A percentile compares a stretch with the other conserved stretches of the same genome.
phyloP scores from a whole-genome alignment of 2,888 invertebrate genomes.

The Sisyra terminalis region DNA sequence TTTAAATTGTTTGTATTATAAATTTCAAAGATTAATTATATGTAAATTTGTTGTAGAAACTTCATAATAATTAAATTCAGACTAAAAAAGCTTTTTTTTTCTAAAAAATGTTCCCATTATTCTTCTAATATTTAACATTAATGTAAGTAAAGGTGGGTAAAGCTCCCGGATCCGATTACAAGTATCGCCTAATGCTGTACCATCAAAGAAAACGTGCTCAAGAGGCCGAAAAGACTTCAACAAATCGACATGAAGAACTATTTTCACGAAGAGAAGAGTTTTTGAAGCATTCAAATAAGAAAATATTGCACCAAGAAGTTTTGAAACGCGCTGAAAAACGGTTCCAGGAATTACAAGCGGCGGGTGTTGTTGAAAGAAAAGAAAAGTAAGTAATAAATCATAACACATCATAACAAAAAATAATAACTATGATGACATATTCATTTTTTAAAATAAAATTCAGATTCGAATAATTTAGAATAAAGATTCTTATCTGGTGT shows the following conservation, averaged over 20 bases:
- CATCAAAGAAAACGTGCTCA: constrained; percentile 15
- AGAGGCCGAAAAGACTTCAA: constrained; percentile 5
- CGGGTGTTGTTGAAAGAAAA: not conserved
- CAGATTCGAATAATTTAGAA: too few relatives aligned
- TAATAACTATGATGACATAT: too few relatives aligned
- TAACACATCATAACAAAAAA: too few relatives aligned
- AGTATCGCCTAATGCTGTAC: constrained; percentile 17
- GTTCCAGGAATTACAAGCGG: not conserved
- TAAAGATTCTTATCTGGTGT: too few relatives aligned
- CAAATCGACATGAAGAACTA: not conserved
- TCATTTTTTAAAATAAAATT: not conserved
- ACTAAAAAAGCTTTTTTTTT: too few relatives aligned
- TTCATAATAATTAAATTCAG: too few relatives aligned
- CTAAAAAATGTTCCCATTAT: too few relatives aligned
- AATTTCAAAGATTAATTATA: too few relatives aligned
- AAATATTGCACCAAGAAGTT: not conserved
- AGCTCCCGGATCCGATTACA: constrained; percentile 18
- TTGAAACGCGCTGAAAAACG: constrained; percentile 9
- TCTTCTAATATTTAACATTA: not conserved
- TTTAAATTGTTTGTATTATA: too few relatives aligned
- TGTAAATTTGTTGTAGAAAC: too few relatives aligned
- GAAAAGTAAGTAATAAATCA: constrained; percentile 5
- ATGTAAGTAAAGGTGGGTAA: constrained; percentile 15
- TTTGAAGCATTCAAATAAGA: not conserved
- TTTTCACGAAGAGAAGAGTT: not conserved